Conservation (phyloP, 1,140 invertebrate genomes). For the Tetragonula clypearis region DNA sequence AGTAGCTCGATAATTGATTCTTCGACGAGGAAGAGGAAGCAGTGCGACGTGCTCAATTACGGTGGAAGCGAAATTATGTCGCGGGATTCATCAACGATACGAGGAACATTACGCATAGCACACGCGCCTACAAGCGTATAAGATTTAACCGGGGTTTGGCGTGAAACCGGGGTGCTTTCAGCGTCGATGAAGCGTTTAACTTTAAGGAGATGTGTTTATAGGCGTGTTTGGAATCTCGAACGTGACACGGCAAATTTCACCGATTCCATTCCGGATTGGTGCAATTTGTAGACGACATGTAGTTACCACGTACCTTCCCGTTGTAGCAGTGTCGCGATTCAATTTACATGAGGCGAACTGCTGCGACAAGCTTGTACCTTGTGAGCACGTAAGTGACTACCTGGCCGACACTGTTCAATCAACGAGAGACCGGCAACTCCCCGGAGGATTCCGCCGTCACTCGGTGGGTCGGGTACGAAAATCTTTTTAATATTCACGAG, state of each 20-base stretch:
- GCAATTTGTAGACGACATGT: slow-evolving; percentile 24
- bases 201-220: not conserved
- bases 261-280: slow-evolving; percentile 8
- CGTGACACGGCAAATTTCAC: slow-evolving; percentile 25
- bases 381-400: slow-evolving; percentile 32
- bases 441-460: not conserved
- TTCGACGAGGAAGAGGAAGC: not conserved
- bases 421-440: not conserved
- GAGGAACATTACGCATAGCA: too few relatives aligned
- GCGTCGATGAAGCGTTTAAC: not conserved
- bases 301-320: not conserved
- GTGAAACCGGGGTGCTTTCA: not conserved
- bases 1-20: not conserved
- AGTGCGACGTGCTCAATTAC: not conserved
- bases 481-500: slow-evolving; percentile 44
- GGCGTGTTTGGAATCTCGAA: not conserved
- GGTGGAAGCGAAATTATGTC: not conserved
- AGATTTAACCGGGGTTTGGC: too few relatives aligned
- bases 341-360: slow-evolving; percentile 45
- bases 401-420: slow-evolving; percentile 38
- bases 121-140: too few relatives aligned
- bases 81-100: not conserved
- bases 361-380: slow-evolving; percentile 16
- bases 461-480: not conserved
- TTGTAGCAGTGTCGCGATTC: not conserved